phyloP scores from a whole-genome alignment of 2,888 invertebrate species.

The Hipparchia sbordonii region DNA sequence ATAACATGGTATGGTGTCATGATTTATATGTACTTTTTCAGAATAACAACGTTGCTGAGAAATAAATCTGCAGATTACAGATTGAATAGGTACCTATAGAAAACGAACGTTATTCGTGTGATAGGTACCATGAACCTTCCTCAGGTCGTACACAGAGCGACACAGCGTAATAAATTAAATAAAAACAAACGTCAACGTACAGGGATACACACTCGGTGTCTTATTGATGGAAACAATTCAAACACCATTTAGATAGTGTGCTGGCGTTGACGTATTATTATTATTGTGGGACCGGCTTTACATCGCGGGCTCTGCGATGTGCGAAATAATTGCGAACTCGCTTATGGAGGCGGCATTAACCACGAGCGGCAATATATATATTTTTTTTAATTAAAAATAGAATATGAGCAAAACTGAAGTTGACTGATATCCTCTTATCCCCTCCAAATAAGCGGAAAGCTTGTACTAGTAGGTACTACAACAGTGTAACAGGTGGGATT shows the following conservation, averaged over 20 bases:
- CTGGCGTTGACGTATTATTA: conserved; percentile 79
- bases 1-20: too few relatives aligned
- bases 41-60: too few relatives aligned
- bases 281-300: conserved; percentile 59
- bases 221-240: conserved; percentile 82
- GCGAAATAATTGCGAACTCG: conserved; percentile 33
- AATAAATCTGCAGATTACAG: too few relatives aligned
- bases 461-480: too few relatives aligned
- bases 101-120: too few relatives aligned
- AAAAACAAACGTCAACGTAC: conserved; percentile 60
- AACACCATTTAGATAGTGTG: conserved; percentile 78
- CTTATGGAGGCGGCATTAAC: conserved; percentile 37
- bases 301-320: conserved; percentile 23
- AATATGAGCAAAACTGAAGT: too few relatives aligned
- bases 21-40: too few relatives aligned
- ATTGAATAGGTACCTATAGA: too few relatives aligned
- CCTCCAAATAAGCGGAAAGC: too few relatives aligned
- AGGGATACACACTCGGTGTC: conserved; percentile 71
- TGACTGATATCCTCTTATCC: too few relatives aligned
- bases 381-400: too few relatives aligned
- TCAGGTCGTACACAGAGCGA: conserved; percentile 10
- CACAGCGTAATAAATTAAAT: conserved; percentile 50
- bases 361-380: background rate
- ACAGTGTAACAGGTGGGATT: too few relatives aligned
- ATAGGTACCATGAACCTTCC: background rate